Percentiles rank a stretch among this genome's conserved stretches.
Evolutionary conservation across 2,113 vertebrate genomes (phyloP).

Genomic region (Poecile atricapillus): DNA sequence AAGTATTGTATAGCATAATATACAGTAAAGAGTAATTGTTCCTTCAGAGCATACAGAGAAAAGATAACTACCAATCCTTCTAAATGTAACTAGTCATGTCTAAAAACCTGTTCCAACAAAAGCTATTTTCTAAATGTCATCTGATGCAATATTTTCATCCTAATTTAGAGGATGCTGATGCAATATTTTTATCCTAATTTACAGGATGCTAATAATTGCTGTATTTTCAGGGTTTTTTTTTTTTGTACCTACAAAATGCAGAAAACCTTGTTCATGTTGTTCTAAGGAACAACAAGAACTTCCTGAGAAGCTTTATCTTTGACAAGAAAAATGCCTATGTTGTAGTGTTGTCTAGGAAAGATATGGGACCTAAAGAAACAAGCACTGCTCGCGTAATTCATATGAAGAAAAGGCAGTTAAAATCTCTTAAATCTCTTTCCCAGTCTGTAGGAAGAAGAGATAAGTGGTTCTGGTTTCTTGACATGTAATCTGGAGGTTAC

Average conservation of each 20-base stretch:
- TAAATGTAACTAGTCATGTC: background rate
- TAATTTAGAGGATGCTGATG: background rate
- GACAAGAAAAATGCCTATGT: background rate
- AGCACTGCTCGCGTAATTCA: background rate
- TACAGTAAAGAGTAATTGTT: background rate
- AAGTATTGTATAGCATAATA: background rate
- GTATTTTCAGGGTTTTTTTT: accelerated
- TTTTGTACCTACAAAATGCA: background rate
- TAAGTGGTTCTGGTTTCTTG: background rate
- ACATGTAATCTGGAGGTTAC: background rate
- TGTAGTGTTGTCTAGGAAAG: background rate
- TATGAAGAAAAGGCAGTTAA: background rate
- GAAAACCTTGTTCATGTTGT: background rate
- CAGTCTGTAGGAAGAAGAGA: background rate
- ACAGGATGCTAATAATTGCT: background rate
- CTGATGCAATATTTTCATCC: background rate
- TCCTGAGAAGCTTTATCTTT: background rate
- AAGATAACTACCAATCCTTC: background rate
- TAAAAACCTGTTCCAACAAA: background rate
- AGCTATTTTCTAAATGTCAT: background rate
- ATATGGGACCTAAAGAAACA: background rate
- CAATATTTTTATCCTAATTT: background rate
- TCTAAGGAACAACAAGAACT: background rate
- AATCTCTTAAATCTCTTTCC: background rate
- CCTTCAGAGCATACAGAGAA: background rate